Base-by-base conservation (phyloP, 2,888 invertebrate species). In the Zygaena filipendulae region DNA sequence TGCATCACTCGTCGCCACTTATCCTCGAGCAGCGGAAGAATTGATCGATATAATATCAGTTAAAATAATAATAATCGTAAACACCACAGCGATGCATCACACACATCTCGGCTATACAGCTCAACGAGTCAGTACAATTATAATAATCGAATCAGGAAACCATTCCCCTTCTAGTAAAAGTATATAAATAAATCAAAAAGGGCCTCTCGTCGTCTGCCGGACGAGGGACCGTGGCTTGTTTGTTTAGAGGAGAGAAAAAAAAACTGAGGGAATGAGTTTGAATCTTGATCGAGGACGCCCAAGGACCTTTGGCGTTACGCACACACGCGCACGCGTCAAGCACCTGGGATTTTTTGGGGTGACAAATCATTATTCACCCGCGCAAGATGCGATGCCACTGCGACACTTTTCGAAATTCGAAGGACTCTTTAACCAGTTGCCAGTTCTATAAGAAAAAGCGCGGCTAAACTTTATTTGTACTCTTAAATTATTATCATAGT, bases 101-200 rank as follows among this genome's bases (percentile, higher is more conserved):
- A 38, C 36, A 39, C 36, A 33, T 37, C 43, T 45, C 39, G 35
- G n/a, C n/a, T n/a, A n/a, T n/a, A n/a, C n/a, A n/a, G n/a, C n/a
- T n/a, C n/a, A 41, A 46, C 43, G 40, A 39, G 34, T 46, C 45
- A 42, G 42, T 40, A 53, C 59, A 62, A 68, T 67, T 61, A 61
- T 54, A 63, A 63, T 68, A 66, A 70, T 70, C 64, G 61, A 68
- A 67, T 68, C 59, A 64, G 66, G 64, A 68, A 61, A 52, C 55
- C 40, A 53, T 54, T 64, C 58, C 63, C 61, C 51, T 50, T 45
- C 50, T 46, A 42, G 43, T 43, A 42, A 35, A 34, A 38, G 43
- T 46, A 47, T 59, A 64, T 64, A 63, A 66, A 69, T 66, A 69
- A 63, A 66, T 62, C 62, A 57, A 52, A 56, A 50, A n/a, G n/a